Evolutionary conservation across 2,888 invertebrate species (phyloP).

Genomic region (Frankliniella fusca): DNA sequence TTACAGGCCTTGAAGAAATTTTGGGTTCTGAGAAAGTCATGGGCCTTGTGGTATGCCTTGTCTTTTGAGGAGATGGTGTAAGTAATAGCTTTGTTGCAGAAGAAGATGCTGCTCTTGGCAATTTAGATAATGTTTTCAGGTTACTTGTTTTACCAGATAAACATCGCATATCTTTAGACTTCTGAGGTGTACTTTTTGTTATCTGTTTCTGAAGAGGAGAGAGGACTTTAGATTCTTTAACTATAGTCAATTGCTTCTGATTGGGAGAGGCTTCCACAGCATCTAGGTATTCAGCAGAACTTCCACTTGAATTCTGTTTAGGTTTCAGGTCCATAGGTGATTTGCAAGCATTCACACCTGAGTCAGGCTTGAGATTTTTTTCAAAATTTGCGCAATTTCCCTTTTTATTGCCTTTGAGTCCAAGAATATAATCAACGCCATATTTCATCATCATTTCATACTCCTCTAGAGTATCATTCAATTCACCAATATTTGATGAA

Average conservation of each 20-base stretch:
- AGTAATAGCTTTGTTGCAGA: background rate
- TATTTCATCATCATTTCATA: conserved; percentile 19
- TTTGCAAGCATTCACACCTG: no score
- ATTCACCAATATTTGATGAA: background rate
- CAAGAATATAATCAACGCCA: background rate
- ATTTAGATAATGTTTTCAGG: background rate
- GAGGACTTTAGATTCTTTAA: background rate
- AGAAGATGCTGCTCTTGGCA: background rate
- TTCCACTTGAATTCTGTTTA: background rate
- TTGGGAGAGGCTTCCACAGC: background rate
- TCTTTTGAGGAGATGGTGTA: background rate
- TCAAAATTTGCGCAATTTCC: background rate
- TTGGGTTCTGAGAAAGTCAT: background rate
- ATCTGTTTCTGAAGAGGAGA: background rate
- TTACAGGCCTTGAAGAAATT: background rate
- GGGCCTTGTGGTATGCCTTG: background rate
- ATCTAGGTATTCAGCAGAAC: background rate
- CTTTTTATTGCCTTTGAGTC: background rate
- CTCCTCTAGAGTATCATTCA: conserved; percentile 10
- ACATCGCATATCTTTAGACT: background rate
- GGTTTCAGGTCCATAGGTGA: no score
- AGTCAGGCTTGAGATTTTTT: background rate
- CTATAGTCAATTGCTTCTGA: background rate
- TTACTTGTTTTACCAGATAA: background rate
- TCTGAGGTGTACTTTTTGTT: background rate